Evolutionary conservation across 2,888 invertebrate species (phyloP).

Genomic region (Conchocele bisecta): DNA sequence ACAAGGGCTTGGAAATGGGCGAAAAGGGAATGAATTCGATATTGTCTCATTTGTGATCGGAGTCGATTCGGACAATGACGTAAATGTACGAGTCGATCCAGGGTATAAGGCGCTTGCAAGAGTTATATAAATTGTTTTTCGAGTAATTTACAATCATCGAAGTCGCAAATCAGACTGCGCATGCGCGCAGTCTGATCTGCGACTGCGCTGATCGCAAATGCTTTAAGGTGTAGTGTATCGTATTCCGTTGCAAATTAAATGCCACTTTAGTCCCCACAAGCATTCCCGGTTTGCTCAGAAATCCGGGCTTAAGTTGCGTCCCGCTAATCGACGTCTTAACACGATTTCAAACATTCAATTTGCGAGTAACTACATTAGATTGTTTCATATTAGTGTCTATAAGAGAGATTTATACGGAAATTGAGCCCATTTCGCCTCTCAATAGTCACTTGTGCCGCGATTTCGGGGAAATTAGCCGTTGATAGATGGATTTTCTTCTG

Average conservation of each 20-base stretch:
- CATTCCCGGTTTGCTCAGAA: constrained; percentile 27
- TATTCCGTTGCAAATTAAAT: constrained; percentile 59
- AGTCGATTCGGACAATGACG: too few relatives aligned
- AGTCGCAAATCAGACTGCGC: too few relatives aligned
- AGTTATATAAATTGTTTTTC: too few relatives aligned
- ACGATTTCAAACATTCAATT: constrained; percentile 60
- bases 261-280: constrained; percentile 46
- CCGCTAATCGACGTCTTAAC: constrained; percentile 53
- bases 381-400: constrained; percentile 38
- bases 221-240: too few relatives aligned
- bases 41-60: too few relatives aligned
- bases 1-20: too few relatives aligned
- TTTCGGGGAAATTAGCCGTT: constrained; percentile 22
- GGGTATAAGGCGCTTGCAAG: too few relatives aligned
- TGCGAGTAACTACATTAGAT: constrained; percentile 52
- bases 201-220: too few relatives aligned
- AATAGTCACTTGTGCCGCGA: constrained; percentile 20
- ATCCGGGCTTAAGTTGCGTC: constrained; percentile 46
- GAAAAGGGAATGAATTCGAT: too few relatives aligned
- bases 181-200: too few relatives aligned
- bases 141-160: too few relatives aligned
- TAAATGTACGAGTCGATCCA: too few relatives aligned
- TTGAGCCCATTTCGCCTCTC: constrained; percentile 28
- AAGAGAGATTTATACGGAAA: constrained; percentile 28
- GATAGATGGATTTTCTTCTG: constrained; percentile 33